phyloP scores from a whole-genome alignment of 2,113 vertebrate genomes.

The Atrichornis clamosus region DNA sequence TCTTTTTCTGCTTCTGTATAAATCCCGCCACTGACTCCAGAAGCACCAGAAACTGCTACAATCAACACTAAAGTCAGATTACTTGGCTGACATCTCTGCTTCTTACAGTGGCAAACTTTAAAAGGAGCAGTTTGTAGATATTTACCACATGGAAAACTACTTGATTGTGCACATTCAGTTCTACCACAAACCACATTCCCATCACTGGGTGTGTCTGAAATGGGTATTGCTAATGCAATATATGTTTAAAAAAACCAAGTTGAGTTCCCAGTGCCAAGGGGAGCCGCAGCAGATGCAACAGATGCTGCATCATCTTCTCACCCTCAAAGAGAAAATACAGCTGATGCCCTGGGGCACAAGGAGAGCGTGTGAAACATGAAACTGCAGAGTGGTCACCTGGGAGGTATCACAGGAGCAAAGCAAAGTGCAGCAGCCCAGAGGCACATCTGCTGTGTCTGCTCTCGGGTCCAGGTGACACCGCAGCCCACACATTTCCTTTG shows the following conservation, averaged over 20 bases:
- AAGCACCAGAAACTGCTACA: background rate
- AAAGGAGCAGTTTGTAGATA: background rate
- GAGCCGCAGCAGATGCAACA: background rate
- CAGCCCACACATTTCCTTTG: background rate
- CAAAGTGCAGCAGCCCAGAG: background rate
- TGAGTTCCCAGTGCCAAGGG: background rate
- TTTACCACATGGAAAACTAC: background rate
- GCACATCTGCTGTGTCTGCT: background rate
- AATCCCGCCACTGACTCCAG: background rate
- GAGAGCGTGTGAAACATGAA: fast-evolving
- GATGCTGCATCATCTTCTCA: background rate
- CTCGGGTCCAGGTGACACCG: fast-evolving
- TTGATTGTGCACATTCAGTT: background rate
- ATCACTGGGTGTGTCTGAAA: background rate
- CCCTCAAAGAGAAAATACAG: background rate
- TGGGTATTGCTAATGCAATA: background rate
- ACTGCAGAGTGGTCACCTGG: background rate
- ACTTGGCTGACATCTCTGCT: background rate
- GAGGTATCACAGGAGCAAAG: background rate
- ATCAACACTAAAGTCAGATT: background rate
- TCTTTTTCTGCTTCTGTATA: background rate
- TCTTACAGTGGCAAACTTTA: background rate
- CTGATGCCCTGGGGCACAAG: background rate
- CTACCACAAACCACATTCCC: background rate
- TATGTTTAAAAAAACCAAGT: fast-evolving